Evolutionary conservation across 2,888 invertebrate genomes (phyloP), one percentile per base, ranked within the genome.

Genomic region (Trachelus iudaicus): DNA sequence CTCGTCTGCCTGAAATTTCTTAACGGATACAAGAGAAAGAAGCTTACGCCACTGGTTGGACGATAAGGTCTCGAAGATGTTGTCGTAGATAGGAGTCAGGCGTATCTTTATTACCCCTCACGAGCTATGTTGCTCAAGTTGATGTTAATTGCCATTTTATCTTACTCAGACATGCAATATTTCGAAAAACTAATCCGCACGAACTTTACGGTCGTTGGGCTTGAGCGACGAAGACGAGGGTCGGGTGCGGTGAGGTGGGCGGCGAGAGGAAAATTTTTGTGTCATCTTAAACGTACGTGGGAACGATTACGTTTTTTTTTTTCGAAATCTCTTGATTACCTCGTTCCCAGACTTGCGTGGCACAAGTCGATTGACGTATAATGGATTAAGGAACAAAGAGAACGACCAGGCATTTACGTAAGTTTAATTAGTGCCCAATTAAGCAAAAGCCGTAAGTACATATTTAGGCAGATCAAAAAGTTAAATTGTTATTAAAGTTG

Each of bases 141-240:
- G 85, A 90, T 88, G 88, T 90, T 90, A 90, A 90, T 90, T 90
- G 89, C 87, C 87, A 85, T 87, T 90, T 90, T 90, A 90, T 90
- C 90, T 88, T 87, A 85, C 85, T 88, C 86, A 87, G 87, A 88
- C 87, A 84, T 78, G 84, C 85, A 86, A 86, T 85, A 84, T 83
- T 84, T 86, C 83, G 83, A 81, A 81, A 75, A 75, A 75, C 71
- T 75, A 75, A 77, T 77, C 75, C 74, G 75, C 31, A 69, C 31
- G 15, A 31, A 71, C 71, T 34, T 71, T 34, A 33, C 71, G 31
- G 23, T 3, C 9, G 23, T 56, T 56, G 23, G 56, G 23, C 56
- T 9, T 56, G 56, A 56, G 56, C 56, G 23, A 40, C 2, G 40
- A 1, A 15, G 40, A 9, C 56, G 40, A 23, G 40, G 37, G 13